Conservation (phyloP, 2,888 invertebrate genomes). For the Selenia dentaria region DNA sequence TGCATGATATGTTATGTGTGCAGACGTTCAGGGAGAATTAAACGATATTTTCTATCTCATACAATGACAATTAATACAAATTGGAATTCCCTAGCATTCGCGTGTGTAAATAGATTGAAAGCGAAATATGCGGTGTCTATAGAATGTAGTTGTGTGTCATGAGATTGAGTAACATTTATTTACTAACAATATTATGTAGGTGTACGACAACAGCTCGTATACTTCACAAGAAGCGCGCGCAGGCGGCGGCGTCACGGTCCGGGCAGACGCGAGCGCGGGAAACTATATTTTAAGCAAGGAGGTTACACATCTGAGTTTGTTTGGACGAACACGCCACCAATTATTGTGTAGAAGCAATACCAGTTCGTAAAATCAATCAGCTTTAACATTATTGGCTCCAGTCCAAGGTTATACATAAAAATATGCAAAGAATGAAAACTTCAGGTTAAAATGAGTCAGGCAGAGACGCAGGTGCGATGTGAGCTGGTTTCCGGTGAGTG, state of each 20-base stretch:
- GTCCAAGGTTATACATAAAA: slow-evolving; percentile 49
- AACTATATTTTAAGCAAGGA: not conserved
- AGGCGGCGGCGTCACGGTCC: not conserved
- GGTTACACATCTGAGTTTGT: not conserved
- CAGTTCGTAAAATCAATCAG: slow-evolving; percentile 62
- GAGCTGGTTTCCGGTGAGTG: not conserved
- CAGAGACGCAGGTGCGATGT: not conserved
- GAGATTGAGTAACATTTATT: no score
- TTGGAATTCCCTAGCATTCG: no score
- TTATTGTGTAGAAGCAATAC: slow-evolving; percentile 23
- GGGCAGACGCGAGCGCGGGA: not conserved
- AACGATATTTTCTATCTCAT: no score
- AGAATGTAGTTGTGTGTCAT: no score
- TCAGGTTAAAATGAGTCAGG: slow-evolving; percentile 1
- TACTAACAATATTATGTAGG: no score
- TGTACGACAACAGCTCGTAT: no score
- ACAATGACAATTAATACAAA: no score
- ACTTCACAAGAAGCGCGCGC: not conserved
- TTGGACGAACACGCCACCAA: slow-evolving; percentile 8
- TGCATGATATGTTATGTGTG: no score
- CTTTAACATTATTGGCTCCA: slow-evolving; percentile 48
- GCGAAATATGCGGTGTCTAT: no score
- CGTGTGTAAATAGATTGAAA: no score
- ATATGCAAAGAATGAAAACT: slow-evolving; percentile 37
- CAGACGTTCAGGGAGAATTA: no score